These are phyloP conservation scores for Trissolcus japonicus DNA, from an alignment of 2,888 invertebrate genomes.

Conservation along the genomic window DNA sequence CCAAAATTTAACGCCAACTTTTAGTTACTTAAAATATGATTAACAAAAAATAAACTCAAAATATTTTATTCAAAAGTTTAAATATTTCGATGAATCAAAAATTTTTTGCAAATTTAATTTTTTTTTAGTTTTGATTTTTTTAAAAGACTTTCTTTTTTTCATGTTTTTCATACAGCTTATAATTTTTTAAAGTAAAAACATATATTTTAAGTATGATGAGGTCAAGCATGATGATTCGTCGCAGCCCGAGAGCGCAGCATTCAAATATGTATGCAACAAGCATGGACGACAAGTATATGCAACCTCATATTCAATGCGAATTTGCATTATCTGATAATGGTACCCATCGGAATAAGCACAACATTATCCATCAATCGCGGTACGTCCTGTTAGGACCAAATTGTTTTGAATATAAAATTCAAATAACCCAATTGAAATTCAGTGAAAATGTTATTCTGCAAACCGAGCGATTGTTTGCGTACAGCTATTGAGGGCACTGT, in stretches of 20 bases:
- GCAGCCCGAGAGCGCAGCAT: conserved; percentile 48
- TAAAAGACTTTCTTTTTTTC: no score
- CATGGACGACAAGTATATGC: conserved; percentile 44
- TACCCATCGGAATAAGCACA: conserved; percentile 37
- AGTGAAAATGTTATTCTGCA: conserved; percentile 1
- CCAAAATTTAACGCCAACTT: no score
- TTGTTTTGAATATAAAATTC: conserved; percentile 27
- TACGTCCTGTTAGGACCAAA: conserved; percentile 3
- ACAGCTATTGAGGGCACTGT: neutral
- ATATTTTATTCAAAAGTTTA: no score
- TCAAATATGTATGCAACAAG: conserved; percentile 56
- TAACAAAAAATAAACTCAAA: no score
- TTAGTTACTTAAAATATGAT: no score
- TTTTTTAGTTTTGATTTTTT: no score
- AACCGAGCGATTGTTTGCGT: neutral
- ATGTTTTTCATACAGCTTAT: no score
- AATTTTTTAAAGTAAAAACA: no score
- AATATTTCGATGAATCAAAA: no score
- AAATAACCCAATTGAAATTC: conserved; percentile 19
- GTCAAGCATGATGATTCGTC: conserved; percentile 59
- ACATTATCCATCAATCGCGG: conserved; percentile 44
- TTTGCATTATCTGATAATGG: conserved; percentile 55
- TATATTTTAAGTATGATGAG: conserved; percentile 56
- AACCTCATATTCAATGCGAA: conserved; percentile 47
- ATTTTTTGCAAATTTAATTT: no score